Evolutionary conservation across 2,797 vertebrate species (phyloP), one percentile per base, ranked within the genome.

Genomic region (Sebastes oblongus): DNA sequence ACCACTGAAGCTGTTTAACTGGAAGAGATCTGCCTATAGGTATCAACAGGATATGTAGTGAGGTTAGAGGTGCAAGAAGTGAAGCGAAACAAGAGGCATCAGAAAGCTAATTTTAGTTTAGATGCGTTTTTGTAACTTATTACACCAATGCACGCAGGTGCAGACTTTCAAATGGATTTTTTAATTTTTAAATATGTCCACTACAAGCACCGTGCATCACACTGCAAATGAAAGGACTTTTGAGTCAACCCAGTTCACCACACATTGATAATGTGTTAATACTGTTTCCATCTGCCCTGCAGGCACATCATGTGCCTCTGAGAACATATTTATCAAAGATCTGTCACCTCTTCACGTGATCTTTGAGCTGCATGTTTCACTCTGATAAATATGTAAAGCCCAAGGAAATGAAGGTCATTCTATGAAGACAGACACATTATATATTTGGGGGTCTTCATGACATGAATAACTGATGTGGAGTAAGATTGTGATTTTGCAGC

Each of bases 1-100:
- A 34, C 68, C 73, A 30, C 72, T 66, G 42, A 88, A n/a, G n/a
- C 52, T 20, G 56, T 24, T 77, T 46, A 67, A 72, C 78, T 20
- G 30, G 58, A 75, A 70, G 2, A 80, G 20, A 67, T 6, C 34
- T 46, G 24, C 16, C 4, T 62, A 3, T 54, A 3, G 34, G 64
- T 20, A 30, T 60, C 50, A 72, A 75, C 64, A 58, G 50, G 65
- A 82, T 50, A 22, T 60, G 46, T 20, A 18, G 9, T 2, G 46
- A 72, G 22, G 58, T 69, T 50, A 50, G 59, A 56, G 20, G 14
- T 14, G 25, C 20, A 13, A 50, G 60, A 2, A 6, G 8, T 4
- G 14, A 42, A 54, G 60, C 0, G 0, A 22, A 8, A 27, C 22
- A 52, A 11, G n/a, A 36, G n/a, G 54, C 56, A 30, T 32, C 39